These are phyloP conservation scores for Amblyornis subalaris DNA, from an alignment of 2,113 vertebrate species.

Conservation along the genomic window DNA sequence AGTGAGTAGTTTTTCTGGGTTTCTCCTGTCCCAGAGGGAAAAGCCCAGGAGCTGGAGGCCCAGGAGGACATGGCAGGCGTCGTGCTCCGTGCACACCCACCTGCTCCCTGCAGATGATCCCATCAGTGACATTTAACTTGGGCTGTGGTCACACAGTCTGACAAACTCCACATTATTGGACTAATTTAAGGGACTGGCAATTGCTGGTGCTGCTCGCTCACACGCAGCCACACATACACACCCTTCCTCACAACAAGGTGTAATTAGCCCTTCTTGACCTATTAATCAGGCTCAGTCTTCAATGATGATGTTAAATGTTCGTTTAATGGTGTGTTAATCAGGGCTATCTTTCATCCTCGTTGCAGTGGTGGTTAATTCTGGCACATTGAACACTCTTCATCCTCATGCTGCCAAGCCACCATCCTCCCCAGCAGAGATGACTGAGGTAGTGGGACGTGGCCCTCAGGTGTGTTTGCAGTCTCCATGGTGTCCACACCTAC, in stretches of 20 bases:
- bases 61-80: not conserved
- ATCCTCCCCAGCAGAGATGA: fast-evolving
- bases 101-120: not conserved
- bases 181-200: not conserved
- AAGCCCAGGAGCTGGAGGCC: not conserved
- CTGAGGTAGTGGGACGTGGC: fast-evolving
- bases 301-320: not conserved
- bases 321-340: conserved; percentile 4
- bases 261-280: conserved; percentile 45
- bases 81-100: not conserved
- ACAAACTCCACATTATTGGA: not conserved
- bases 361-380: not conserved
- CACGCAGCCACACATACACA: not conserved
- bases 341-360: not conserved
- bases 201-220: not conserved
- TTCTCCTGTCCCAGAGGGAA: not conserved
- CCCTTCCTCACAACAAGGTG: conserved; percentile 16
- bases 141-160: not conserved
- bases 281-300: conserved; percentile 10
- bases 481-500: not conserved
- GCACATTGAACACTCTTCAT: not conserved
- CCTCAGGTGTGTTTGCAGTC: not conserved
- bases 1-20: not conserved
- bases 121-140: not conserved
- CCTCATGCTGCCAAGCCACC: not conserved